phyloP scores from a whole-genome alignment of 92 coral and sea anemone genomes.

The Umimayanthus kanabou region DNA sequence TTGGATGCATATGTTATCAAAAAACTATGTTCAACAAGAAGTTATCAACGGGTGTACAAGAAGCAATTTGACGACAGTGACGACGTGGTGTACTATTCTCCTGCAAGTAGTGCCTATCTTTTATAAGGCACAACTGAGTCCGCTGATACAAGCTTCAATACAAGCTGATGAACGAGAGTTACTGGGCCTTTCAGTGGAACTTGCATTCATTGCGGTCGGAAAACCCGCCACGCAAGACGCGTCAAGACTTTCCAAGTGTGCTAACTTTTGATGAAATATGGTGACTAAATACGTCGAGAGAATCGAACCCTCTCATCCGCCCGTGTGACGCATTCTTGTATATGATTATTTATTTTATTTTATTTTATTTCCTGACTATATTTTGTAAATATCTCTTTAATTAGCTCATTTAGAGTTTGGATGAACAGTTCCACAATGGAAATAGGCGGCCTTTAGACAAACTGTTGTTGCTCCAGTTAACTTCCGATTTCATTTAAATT shows the following conservation, averaged over 20 bases:
- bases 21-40: constrained; percentile 33
- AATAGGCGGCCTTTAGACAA: too few species aligned
- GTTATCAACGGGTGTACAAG: constrained; percentile 38
- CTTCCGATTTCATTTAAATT: background rate
- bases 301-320: background rate
- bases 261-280: background rate
- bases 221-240: background rate
- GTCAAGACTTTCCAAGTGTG: background rate
- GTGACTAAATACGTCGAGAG: background rate
- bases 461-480: background rate
- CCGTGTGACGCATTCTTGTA: background rate
- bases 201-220: background rate
- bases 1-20: constrained; percentile 30
- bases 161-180: background rate
- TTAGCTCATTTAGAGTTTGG: background rate
- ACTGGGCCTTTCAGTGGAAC: background rate
- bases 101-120: constrained; percentile 31
- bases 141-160: background rate
- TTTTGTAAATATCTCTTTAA: background rate
- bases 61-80: constrained; percentile 21
- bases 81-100: constrained; percentile 20
- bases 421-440: constrained; percentile 4
- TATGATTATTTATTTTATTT: too few species aligned
- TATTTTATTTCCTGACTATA: too few species aligned
- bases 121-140: background rate